Evolutionary conservation across 1,140 invertebrate genomes (phyloP), one percentile per base, ranked within the genome.

Genomic region (Solenopsis invicta): DNA sequence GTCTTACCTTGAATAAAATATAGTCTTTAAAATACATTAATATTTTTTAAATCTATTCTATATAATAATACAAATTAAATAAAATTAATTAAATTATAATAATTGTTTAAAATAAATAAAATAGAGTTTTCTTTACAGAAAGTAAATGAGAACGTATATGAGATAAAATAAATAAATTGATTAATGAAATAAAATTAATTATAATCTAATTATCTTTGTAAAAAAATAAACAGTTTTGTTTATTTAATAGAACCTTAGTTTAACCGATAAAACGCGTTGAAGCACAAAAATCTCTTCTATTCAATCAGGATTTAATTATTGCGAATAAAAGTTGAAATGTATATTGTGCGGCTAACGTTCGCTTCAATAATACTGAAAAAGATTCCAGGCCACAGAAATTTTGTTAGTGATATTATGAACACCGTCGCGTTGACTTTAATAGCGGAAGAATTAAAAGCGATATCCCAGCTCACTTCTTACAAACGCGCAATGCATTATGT

Each of bases 361-460:
- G 12, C 29, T n/a, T 34, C 18, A 54, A 41, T 54, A 37, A 41
- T 41, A 76, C 0, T 37, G 21, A 13, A 71, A 45, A 59, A 29
- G 16, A 13, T 56, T 59, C 3, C 54, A 5, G 37, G 29, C n/a
- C 21, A 2, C 0, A 34, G 12, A 18, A 41, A 71, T 48, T n/a
- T 12, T 48, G 37, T 54, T 13, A n/a, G 9, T 5, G 4, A 45
- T 24, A 61, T 54, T 29, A 3, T 41, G 50, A 9, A n/a, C 6
- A 10, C 45, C 18, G 29, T 45, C 29, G 24, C 45, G n/a, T 74
- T 52, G 52, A 54, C 21, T 54, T 72, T 72, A 59, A 82, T 61
- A 74, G 52, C 67, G 80, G 67, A 82, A 72, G 37, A 54, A 82
- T 74, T 74, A 74, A 82, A 48, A 59, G 24, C 78, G 24, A 72